Conservation (phyloP, 2,113 vertebrate species). For the Colistium nudipinnis region DNA sequence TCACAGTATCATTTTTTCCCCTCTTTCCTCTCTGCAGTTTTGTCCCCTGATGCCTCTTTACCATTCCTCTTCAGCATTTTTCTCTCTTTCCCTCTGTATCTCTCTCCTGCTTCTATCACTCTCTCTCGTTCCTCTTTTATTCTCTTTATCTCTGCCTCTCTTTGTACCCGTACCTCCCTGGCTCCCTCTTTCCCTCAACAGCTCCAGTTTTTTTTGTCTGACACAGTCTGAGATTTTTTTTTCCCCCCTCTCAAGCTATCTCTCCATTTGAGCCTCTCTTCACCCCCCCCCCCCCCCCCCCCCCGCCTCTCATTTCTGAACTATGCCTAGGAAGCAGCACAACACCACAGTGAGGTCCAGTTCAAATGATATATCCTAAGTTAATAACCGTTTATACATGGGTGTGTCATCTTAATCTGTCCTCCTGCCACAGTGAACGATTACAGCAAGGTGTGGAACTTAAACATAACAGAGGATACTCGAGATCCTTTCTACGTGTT, state of each 20-base stretch:
- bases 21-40: conserved; percentile 33
- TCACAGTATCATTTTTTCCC: conserved; percentile 37
- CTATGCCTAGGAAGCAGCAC: conserved; percentile 52
- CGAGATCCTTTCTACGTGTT: conserved; percentile 34
- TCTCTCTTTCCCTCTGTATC: conserved; percentile 26
- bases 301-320: conserved; percentile 65
- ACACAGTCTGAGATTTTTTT: conserved; percentile 59
- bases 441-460: conserved; percentile 13
- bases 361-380: conserved; percentile 43
- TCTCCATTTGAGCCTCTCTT: conserved; percentile 65
- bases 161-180: conserved; percentile 64
- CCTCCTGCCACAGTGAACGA: conserved; percentile 32
- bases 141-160: conserved; percentile 65
- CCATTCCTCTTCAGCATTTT: conserved; percentile 49
- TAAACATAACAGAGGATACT: conserved; percentile 15
- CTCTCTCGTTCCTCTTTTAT: conserved; percentile 58
- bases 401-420: conserved; percentile 53
- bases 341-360: conserved; percentile 3
- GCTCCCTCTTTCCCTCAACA: conserved; percentile 52
- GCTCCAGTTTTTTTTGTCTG: conserved; percentile 48
- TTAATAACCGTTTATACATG: conserved; percentile 35
- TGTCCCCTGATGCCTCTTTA: conserved; percentile 47
- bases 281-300: conserved; percentile 47
- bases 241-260: conserved; percentile 64
- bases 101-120: conserved; percentile 47